Conservation (phyloP, 2,797 vertebrate species). For the Alca torda region DNA sequence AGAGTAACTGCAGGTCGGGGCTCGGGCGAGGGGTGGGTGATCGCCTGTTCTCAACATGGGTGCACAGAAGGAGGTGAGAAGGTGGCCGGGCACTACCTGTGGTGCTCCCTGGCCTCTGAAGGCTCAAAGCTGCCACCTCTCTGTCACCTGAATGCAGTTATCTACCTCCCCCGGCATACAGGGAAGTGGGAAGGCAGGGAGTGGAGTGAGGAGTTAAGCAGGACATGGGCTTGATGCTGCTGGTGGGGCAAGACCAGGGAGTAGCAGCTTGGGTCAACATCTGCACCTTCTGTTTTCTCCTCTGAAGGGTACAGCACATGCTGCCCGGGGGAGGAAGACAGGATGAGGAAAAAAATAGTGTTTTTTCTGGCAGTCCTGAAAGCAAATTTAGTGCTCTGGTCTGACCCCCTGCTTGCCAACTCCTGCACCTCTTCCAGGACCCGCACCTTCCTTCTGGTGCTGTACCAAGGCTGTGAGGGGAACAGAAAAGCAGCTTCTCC, state of each 20-base stretch:
- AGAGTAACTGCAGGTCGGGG: neutral
- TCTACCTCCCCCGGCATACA: neutral
- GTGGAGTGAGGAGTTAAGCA: neutral
- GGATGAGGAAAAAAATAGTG: neutral
- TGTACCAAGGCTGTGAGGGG: neutral
- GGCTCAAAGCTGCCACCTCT: neutral
- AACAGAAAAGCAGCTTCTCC: neutral
- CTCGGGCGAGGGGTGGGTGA: neutral
- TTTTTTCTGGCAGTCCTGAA: neutral
- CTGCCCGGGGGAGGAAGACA: neutral
- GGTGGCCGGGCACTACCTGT: neutral
- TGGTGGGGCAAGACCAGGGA: neutral
- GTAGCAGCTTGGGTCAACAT: accelerated
- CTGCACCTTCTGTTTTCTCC: neutral
- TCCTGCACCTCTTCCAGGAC: neutral
- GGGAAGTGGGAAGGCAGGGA: neutral
- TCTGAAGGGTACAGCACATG: neutral
- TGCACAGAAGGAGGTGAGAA: neutral
- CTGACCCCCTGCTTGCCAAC: neutral
- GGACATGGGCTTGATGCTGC: neutral
- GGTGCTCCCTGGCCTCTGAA: neutral
- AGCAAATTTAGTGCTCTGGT: neutral
- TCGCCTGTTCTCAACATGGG: accelerated
- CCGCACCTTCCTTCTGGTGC: neutral
- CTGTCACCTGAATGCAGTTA: neutral